phyloP scores from a whole-genome alignment of 2,797 vertebrate genomes.

The Ispidina lecontei region DNA sequence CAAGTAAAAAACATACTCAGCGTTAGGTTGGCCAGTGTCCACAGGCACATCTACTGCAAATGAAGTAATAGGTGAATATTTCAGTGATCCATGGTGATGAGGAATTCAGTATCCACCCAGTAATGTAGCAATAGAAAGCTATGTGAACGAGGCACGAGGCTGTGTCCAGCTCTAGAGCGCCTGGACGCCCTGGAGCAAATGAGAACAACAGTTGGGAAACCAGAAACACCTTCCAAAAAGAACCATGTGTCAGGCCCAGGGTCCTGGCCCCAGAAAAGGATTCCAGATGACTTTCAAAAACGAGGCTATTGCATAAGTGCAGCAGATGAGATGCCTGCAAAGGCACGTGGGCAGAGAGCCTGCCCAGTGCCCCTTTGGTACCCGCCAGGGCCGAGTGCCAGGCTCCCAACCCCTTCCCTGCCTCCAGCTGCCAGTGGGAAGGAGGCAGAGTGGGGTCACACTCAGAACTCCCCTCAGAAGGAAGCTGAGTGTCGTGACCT shows the following conservation, averaged over 20 bases:
- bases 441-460: not conserved
- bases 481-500: not conserved
- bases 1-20: not conserved
- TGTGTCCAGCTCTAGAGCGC: not conserved
- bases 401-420: no score
- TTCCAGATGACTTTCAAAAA: constrained; percentile 58
- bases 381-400: not conserved
- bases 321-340: constrained; percentile 1
- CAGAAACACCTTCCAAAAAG: constrained; percentile 55
- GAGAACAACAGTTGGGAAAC: constrained; percentile 42
- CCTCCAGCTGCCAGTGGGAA: not conserved
- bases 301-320: constrained; percentile 28
- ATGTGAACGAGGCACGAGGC: not conserved
- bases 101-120: constrained; percentile 56
- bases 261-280: not conserved
- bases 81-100: constrained; percentile 38
- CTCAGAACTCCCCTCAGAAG: not conserved
- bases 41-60: constrained; percentile 6
- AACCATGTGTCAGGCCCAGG: constrained; percentile 29
- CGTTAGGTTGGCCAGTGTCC: not conserved
- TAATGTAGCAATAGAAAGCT: constrained; percentile 29
- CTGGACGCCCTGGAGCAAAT: constrained; percentile 38
- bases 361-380: not conserved
- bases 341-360: not conserved
- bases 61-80: constrained; percentile 49